Conservation (phyloP, 2,888 invertebrate species). For the Conistra vaccinii region DNA sequence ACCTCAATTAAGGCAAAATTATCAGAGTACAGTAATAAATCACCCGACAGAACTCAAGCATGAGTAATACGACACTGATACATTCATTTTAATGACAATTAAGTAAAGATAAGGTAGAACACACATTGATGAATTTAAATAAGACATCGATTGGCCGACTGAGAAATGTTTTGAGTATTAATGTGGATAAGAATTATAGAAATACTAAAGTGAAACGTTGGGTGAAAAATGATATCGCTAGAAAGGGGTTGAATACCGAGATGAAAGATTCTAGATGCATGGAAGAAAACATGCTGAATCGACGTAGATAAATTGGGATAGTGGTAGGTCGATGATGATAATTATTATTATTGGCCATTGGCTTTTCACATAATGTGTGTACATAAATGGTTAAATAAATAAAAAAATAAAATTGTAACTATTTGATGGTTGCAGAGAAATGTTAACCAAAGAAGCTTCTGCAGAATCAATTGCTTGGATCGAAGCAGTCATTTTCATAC, state of each 20-base stretch:
- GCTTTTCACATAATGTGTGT: not conserved
- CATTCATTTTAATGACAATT: constrained; percentile 59
- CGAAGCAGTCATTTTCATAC: not conserved
- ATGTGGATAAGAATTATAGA: not conserved
- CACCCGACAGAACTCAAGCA: constrained; percentile 28
- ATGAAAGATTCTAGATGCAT: not conserved
- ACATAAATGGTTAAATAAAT: no score
- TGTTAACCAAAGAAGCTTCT: constrained; percentile 1
- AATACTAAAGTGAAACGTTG: not conserved
- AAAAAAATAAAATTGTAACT: not conserved
- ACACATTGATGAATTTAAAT: constrained; percentile 36
- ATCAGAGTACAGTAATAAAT: constrained; percentile 56
- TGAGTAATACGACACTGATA: constrained; percentile 54
- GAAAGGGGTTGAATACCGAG: not conserved
- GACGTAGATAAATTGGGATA: not conserved
- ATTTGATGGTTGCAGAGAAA: not conserved
- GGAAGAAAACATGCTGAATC: not conserved
- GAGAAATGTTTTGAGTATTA: not conserved
- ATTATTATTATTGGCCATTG: not conserved
- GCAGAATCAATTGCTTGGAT: not conserved
- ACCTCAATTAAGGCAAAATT: constrained; percentile 53
- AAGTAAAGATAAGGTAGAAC: constrained; percentile 42
- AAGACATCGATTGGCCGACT: constrained; percentile 27
- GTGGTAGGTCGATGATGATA: not conserved
- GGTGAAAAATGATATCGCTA: not conserved